Base-by-base conservation (phyloP, 2,888 invertebrate species). In the Hyles lineata region DNA sequence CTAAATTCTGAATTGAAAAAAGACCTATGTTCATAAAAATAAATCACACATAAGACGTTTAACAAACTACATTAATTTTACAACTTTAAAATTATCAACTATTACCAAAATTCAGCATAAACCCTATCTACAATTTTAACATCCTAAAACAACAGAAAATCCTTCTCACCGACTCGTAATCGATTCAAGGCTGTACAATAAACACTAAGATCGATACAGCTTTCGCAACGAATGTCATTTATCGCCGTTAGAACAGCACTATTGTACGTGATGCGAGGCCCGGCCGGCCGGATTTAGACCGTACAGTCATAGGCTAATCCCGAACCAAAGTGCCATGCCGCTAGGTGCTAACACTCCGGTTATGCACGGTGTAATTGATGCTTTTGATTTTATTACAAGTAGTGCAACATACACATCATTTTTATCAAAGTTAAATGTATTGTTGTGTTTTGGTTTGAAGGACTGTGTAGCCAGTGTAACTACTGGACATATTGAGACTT, bases 211-310 rank as follows among this genome's bases (percentile, higher is more conserved):
- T 67, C 67, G 67, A 67, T 67, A 50, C 50, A 67, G 67, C 50
- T 59, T 67, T 67, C 67, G 43, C 67, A 67, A 67, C 67, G 63
- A 72, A 72, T 21, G 69, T 74, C 70, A 71, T 76, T 74, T 74
- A 73, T 70, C 69, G 72, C 73, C 21, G 71, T 70, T 74, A 73
- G 73, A 72, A 72, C 71, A 79, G 74, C 69, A 70, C 62, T 50
- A 35, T 72, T 74, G 81, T 78, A 81, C 85, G 85, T 85, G 86
- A 78, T 80, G 76, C 73, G 72, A 43, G 74, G 71, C 35, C 72
- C 52, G 74, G 79, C 73, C 74, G 72, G 72, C 67, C 80, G 86
- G 86, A 82, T 85, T 85, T 80, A 71, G 72, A 72, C 80, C 75
- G 74, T 76, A 74, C 78, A 76, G 80, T 79, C 77, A 76, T 74